phyloP scores from a whole-genome alignment of 2,113 vertebrate species.

The Hemibagrus wyckioides region DNA sequence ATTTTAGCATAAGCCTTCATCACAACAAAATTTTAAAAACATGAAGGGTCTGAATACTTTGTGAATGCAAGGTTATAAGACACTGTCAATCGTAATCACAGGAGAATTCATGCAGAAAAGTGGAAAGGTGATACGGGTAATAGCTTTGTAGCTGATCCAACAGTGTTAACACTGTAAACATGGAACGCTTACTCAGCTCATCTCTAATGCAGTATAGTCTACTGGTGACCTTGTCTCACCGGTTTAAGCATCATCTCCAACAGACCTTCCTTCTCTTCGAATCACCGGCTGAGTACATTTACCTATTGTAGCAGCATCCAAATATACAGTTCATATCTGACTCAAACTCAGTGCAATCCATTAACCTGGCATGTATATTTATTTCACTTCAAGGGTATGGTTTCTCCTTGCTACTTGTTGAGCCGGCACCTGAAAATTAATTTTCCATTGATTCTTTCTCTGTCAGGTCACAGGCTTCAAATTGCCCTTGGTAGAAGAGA shows the following conservation, averaged over 20 bases:
- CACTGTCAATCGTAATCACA: constrained; percentile 4
- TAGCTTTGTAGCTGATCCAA: constrained; percentile 38
- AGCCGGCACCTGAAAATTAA: constrained; percentile 30
- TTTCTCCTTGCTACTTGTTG: constrained; percentile 25
- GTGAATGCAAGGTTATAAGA: neutral
- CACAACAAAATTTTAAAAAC: no score
- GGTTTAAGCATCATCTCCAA: neutral
- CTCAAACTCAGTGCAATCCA: constrained; percentile 9
- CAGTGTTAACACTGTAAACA: constrained; percentile 52
- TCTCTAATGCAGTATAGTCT: constrained; percentile 59
- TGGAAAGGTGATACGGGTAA: constrained; percentile 26
- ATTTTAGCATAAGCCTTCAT: no score
- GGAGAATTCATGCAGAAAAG: constrained; percentile 19
- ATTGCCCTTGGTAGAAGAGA: constrained; percentile 45
- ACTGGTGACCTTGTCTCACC: constrained; percentile 60
- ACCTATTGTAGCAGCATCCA: constrained; percentile 19
- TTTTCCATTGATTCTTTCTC: constrained; percentile 45
- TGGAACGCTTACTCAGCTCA: constrained; percentile 52
- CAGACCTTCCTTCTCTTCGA: neutral
- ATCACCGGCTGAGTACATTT: constrained; percentile 7
- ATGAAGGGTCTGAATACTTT: no score
- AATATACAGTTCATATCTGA: neutral
- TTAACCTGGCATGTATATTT: constrained; percentile 13
- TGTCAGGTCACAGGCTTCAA: neutral
- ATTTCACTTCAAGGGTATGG: constrained; percentile 10